Percentiles rank a stretch among this genome's conserved stretches.
These are phyloP conservation scores for Epirrhoe alternata DNA, from an alignment of 2,888 invertebrate species.

Conservation along the genomic window DNA sequence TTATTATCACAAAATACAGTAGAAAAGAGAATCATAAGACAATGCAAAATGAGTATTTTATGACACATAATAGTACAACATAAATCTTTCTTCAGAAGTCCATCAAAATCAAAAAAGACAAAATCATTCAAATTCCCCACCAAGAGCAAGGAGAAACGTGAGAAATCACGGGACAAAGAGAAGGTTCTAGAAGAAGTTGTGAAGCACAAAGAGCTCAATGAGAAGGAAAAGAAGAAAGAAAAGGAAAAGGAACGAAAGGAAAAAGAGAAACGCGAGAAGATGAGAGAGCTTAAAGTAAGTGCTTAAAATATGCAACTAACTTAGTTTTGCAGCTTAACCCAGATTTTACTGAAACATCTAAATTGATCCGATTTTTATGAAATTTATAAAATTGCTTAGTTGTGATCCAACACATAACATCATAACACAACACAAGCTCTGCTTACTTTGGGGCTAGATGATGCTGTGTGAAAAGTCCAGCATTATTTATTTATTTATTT, in stretches of 20 bases:
- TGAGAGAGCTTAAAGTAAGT: constrained; percentile 58
- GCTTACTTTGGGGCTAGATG: too few species aligned
- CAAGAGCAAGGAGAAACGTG: constrained; percentile 93
- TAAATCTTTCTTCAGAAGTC: constrained; percentile 85
- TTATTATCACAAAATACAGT: too few species aligned
- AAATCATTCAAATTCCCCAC: constrained; percentile 95
- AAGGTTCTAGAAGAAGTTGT: constrained; percentile 79
- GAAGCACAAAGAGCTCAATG: constrained; percentile 87
- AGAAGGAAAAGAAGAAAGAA: constrained; percentile 84
- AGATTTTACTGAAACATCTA: too few species aligned
- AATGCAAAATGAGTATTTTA: neutral
- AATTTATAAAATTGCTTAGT: too few species aligned
- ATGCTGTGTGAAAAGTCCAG: too few species aligned
- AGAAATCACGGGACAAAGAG: constrained; percentile 94
- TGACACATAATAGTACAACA: neutral
- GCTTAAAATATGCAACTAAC: too few species aligned
- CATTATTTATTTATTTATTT: too few species aligned
- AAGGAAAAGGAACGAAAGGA: constrained; percentile 84
- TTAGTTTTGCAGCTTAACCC: too few species aligned
- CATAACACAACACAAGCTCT: too few species aligned
- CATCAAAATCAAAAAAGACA: constrained; percentile 93
- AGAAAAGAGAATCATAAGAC: too few species aligned
- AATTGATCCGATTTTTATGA: too few species aligned
- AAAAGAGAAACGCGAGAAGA: constrained; percentile 87
- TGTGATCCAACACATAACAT: too few species aligned